Evolutionary conservation across 92 coral and sea anemone genomes (phyloP).

Genomic region (Actinernus sp.): DNA sequence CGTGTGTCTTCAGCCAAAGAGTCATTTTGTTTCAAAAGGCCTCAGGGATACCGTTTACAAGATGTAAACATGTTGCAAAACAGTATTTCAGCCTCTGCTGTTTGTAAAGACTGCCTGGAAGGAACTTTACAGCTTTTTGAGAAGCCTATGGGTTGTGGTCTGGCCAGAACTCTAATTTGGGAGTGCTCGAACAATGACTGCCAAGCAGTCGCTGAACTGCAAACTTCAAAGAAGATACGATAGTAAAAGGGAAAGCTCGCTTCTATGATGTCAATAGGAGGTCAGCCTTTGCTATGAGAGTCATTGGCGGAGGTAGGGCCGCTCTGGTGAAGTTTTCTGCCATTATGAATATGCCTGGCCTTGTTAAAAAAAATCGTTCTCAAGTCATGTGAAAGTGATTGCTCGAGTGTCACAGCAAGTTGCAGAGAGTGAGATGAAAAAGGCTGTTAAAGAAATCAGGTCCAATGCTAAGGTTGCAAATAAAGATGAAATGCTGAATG

Average conservation of each 20-base stretch:
- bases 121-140: constrained; percentile 37
- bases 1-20: too few species aligned
- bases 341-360: constrained; percentile 46
- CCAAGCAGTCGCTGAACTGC: constrained; percentile 23
- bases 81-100: constrained; percentile 26
- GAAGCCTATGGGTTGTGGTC: constrained; percentile 33
- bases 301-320: constrained; percentile 46
- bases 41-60: constrained; percentile 39
- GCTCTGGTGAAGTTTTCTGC: constrained; percentile 35
- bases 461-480: constrained; percentile 2
- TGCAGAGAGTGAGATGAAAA: constrained; percentile 44
- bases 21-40: constrained; percentile 1
- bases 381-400: constrained; percentile 25
- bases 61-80: constrained; percentile 19
- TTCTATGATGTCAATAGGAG: constrained; percentile 37
- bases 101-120: constrained; percentile 31
- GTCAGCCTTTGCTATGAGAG: constrained; percentile 41
- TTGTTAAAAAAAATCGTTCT: constrained; percentile 23
- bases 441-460: constrained; percentile 44
- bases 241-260: constrained; percentile 21
- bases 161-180: constrained; percentile 39
- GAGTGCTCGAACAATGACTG: constrained; percentile 35
- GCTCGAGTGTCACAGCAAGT: constrained; percentile 39
- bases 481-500: constrained; percentile 11
- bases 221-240: constrained; percentile 44